phyloP scores from a whole-genome alignment of 1,140 invertebrate genomes.

The Lethrus apterus region DNA sequence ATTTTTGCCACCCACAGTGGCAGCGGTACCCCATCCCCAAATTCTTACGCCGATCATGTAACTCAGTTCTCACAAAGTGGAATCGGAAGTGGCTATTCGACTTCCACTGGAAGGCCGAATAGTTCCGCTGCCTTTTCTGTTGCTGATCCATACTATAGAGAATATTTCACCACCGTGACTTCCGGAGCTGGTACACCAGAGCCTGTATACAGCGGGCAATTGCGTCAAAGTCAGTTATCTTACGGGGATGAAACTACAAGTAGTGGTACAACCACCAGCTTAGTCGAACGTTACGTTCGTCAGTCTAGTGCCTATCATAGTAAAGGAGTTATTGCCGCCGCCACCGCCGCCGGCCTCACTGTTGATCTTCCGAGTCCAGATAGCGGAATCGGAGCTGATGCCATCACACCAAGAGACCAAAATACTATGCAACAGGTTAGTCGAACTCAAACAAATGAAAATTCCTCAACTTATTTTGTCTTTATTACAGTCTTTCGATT shows the following conservation, averaged over 20 bases:
- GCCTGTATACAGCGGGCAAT: conserved; percentile 45
- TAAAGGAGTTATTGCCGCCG: conserved; percentile 45
- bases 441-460: conserved; percentile 18
- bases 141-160: conserved; percentile 46
- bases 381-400: conserved; percentile 83
- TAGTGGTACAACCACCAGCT: conserved; percentile 39
- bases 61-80: conserved; percentile 48
- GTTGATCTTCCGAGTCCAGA: conserved; percentile 89
- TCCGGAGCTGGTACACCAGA: conserved; percentile 41
- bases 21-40: conserved; percentile 47
- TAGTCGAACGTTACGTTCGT: conserved; percentile 49
- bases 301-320: conserved; percentile 46
- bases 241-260: conserved; percentile 42
- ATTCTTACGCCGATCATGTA: conserved; percentile 46
- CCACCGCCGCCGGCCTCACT: conserved; percentile 64
- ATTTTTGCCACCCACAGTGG: conserved; percentile 43
- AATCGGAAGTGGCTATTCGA: conserved; percentile 27
- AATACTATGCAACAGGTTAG: conserved; percentile 82
- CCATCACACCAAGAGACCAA: conserved; percentile 82
- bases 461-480: not conserved
- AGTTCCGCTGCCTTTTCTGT: conserved; percentile 38
- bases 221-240: conserved; percentile 45
- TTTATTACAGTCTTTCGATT: conserved; percentile 71
- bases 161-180: conserved; percentile 44
- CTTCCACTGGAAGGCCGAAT: conserved; percentile 28